A percentile compares a stretch with the other conserved stretches of the same genome.
These are phyloP conservation scores for Saccostrea glomerata DNA, from an alignment of 1,140 invertebrate species.

Conservation along the genomic window DNA sequence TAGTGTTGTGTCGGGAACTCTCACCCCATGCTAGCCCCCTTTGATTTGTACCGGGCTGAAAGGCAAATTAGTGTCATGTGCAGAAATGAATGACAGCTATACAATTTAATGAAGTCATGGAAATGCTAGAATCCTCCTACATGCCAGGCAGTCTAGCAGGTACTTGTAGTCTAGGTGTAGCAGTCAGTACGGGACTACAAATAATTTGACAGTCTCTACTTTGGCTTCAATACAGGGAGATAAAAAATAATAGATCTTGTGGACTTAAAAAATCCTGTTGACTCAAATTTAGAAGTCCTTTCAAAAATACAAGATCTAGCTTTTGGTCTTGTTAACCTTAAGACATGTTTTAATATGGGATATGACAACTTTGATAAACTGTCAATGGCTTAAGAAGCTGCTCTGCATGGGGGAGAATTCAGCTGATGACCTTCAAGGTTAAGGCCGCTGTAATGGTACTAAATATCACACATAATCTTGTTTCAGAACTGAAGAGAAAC, in stretches of 20 bases:
- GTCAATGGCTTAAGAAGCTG: background rate
- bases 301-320: background rate
- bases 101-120: background rate
- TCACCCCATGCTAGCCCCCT: slow-evolving; percentile 77
- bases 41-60: slow-evolving; percentile 73
- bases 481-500: background rate
- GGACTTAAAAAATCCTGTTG: background rate
- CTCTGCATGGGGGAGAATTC: slow-evolving; percentile 21
- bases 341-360: background rate
- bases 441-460: background rate
- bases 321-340: background rate
- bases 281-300: background rate
- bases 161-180: background rate
- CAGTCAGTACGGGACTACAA: background rate
- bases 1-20: slow-evolving; percentile 71
- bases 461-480: background rate
- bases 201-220: background rate
- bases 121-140: background rate
- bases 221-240: background rate
- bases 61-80: slow-evolving; percentile 67
- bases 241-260: background rate
- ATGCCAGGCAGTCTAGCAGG: background rate
- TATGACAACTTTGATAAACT: background rate
- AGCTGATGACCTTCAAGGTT: background rate
- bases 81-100: background rate